Base-by-base conservation (phyloP, 2,113 vertebrate species). In the Atherinomorus stipes region DNA sequence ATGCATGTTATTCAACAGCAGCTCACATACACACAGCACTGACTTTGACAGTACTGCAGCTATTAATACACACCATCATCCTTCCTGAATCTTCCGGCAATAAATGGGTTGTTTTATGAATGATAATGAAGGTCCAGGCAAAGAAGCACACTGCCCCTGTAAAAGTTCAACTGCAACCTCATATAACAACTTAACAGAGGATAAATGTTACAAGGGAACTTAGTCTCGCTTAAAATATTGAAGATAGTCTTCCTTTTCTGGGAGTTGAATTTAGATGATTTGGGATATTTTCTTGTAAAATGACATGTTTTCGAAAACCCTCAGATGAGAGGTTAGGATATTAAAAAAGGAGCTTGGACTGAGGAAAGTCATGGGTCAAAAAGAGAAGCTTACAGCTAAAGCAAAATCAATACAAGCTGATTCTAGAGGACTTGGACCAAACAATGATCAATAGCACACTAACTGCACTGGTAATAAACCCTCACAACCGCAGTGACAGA, bases 371-470 rank as follows among this genome's bases (percentile, higher is more conserved):
- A 76, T 49, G 74, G 84, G 88, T 81, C 73, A 87, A 74, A 83
- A 77, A 74, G 65, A 84, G 84, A 90, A 57, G 75, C 86, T 86
- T 80, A 85, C 73, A 81, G 61, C 78, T 85, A 87, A 92, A 90
- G 84, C 69, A 50, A 87, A 91, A 91, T 92, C 92, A 91, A 92
- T 92, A 74, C 26, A 42, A 69, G 81, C 78, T 88, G 91, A 91
- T 90, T 90, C 80, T 74, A 51, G 69, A 81, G 70, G 85, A 89
- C 88, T 80, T 81, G 83, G 71, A 85, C 84, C 71, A 86, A n/a
- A 80, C 78, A 67, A 78, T 87, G 89, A 92, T 93, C 93, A 85
- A 93, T 93, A 91, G 2, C 71, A 61, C 60, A 44, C 80, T 88
- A 90, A 91, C 81, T 85, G 80, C 78, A 81, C 23, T 49, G 61